phyloP scores from a whole-genome alignment of 2,113 vertebrate genomes.

The Sapajus apella region DNA sequence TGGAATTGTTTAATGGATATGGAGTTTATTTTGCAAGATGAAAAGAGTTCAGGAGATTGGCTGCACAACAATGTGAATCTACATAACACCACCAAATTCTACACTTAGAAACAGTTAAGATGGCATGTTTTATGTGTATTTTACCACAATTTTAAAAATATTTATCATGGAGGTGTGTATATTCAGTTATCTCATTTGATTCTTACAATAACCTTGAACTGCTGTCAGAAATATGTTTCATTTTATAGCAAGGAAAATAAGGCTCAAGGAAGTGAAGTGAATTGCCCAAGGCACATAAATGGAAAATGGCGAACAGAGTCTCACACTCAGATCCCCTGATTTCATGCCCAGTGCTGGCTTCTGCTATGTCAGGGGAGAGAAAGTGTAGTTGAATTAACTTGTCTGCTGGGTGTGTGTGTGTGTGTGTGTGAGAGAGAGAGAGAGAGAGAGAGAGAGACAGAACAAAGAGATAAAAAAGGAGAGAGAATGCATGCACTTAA shows the following conservation, averaged over 20 bases:
- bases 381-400: not conserved
- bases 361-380: not conserved
- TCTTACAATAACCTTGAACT: not conserved
- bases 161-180: not conserved
- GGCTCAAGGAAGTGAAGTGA: not conserved
- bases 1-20: not conserved
- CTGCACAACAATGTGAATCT: not conserved
- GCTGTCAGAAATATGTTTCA: not conserved
- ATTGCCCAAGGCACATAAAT: not conserved
- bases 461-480: not conserved
- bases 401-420: not conserved
- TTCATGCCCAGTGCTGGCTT: not conserved
- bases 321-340: not conserved
- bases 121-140: not conserved
- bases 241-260: not conserved
- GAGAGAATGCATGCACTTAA: not conserved
- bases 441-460: fast-evolving
- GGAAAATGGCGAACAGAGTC: not conserved
- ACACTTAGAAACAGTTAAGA: not conserved
- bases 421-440: too few species aligned
- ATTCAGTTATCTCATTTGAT: not conserved
- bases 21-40: not conserved
- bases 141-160: not conserved
- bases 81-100: not conserved
- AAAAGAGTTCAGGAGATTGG: not conserved